Percentiles rank a stretch among this genome's conserved stretches.
phyloP scores from a whole-genome alignment of 2,797 vertebrate species.

The Capromys pilorides region DNA sequence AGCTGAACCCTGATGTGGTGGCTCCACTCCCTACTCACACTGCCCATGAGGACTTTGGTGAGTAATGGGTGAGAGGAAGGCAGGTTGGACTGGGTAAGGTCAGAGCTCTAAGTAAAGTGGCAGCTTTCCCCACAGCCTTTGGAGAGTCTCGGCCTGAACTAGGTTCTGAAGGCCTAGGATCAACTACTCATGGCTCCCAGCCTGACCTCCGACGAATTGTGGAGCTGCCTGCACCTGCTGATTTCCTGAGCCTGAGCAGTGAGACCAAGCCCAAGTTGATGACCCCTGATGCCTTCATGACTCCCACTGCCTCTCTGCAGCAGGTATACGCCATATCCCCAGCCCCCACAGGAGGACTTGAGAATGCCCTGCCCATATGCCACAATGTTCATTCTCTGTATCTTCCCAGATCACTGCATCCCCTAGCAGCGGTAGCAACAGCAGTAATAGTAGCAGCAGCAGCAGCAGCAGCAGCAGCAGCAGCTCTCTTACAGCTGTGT shows the following conservation, averaged over 20 bases:
- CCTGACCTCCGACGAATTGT: conserved; percentile 92
- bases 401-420: conserved; percentile 90
- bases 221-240: conserved; percentile 91
- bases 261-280: conserved; percentile 94
- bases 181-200: conserved; percentile 91
- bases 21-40: conserved; percentile 87
- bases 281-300: conserved; percentile 99
- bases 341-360: neutral
- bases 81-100: neutral
- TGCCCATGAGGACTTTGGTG: conserved; percentile 92
- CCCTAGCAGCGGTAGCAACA: conserved; percentile 92
- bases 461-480: conserved; percentile 87
- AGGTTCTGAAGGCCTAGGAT: conserved; percentile 86
- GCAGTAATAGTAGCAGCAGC: conserved; percentile 87
- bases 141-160: conserved; percentile 92
- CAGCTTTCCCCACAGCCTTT: conserved; percentile 85
- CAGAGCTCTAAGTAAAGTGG: conserved; percentile 33
- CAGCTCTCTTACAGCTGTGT: conserved; percentile 94
- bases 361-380: neutral
- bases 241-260: conserved; percentile 91
- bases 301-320: conserved; percentile 93
- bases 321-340: conserved; percentile 81
- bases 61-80: conserved; percentile 73
- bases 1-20: conserved; percentile 85
- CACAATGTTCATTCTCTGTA: neutral